phyloP scores from a whole-genome alignment of 1,140 invertebrate species.

The Anastrepha ludens region DNA sequence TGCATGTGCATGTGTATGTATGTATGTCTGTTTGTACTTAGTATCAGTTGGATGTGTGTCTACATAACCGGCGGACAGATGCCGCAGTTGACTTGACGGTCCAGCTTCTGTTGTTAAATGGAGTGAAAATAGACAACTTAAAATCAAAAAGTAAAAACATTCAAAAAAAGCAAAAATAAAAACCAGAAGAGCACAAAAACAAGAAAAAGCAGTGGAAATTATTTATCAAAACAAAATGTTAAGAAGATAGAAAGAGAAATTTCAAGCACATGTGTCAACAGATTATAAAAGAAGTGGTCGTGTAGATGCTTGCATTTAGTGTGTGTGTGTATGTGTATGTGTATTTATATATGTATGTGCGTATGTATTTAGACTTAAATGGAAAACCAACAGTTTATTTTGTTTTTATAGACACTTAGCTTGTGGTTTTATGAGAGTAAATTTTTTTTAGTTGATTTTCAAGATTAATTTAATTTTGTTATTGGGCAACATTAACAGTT shows the following conservation, averaged over 20 bases:
- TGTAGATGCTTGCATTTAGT: too few species aligned
- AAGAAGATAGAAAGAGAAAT: conserved; percentile 1
- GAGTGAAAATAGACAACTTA: conserved; percentile 32
- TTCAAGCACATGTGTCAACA: conserved; percentile 37
- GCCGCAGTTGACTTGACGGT: conserved; percentile 15
- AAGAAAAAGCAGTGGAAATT: not conserved
- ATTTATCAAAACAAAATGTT: conserved; percentile 24
- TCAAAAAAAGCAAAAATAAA: not conserved
- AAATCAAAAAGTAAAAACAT: not conserved
- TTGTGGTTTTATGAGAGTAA: too few species aligned
- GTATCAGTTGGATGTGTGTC: not conserved
- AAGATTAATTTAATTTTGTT: too few species aligned
- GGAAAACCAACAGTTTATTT: too few species aligned
- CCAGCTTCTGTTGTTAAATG: conserved; percentile 38
- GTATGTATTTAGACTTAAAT: too few species aligned
- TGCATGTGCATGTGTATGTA: not conserved
- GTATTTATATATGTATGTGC: too few species aligned
- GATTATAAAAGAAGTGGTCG: not conserved
- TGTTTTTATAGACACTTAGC: too few species aligned
- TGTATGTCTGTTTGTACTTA: not conserved
- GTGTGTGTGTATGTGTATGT: too few species aligned
- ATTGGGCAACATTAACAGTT: not conserved
- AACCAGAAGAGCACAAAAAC: not conserved
- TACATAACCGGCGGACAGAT: not conserved
- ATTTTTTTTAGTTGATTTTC: too few species aligned